A percentile compares a stretch with the other conserved stretches of the same genome.
These are phyloP conservation scores for Rhabdomys dilectus DNA, from an alignment of 2,113 vertebrate species.

Conservation along the genomic window DNA sequence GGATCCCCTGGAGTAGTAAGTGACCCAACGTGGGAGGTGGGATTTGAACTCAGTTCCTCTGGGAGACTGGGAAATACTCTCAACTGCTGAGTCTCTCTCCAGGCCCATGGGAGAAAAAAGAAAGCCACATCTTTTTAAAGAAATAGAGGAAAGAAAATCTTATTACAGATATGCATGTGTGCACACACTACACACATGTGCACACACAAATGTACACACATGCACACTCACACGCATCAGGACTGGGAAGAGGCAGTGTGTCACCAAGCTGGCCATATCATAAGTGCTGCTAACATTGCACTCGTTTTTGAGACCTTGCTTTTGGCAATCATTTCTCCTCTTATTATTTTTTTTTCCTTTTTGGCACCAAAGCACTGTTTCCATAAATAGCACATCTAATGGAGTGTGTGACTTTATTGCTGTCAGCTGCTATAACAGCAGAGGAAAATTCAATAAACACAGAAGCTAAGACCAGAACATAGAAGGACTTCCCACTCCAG, in stretches of 20 bases:
- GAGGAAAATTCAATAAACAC: constrained; percentile 82
- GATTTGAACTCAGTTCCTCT: neutral
- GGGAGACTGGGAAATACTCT: neutral
- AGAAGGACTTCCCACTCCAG: neutral
- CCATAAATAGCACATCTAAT: constrained; percentile 84
- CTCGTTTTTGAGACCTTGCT: constrained; percentile 13
- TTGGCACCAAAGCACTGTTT: constrained; percentile 78
- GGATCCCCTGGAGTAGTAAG: neutral
- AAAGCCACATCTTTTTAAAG: no score
- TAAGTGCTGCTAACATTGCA: neutral
- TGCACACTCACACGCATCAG: accelerated
- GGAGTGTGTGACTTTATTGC: constrained; percentile 85
- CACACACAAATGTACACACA: no score
- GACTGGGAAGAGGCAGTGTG: neutral
- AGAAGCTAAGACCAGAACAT: constrained; percentile 72
- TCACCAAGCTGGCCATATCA: neutral
- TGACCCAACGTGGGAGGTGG: neutral
- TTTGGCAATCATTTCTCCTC: constrained; percentile 71
- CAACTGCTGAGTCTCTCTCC: neutral
- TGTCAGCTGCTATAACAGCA: constrained; percentile 78
- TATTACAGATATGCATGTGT: no score
- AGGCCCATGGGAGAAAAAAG: neutral
- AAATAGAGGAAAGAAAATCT: neutral
- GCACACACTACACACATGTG: no score
- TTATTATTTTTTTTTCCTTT: neutral